A percentile compares a stretch with the other conserved stretches of the same genome.
Conservation (phyloP, 2,888 invertebrate species). For the Eupelmus urozonus region DNA sequence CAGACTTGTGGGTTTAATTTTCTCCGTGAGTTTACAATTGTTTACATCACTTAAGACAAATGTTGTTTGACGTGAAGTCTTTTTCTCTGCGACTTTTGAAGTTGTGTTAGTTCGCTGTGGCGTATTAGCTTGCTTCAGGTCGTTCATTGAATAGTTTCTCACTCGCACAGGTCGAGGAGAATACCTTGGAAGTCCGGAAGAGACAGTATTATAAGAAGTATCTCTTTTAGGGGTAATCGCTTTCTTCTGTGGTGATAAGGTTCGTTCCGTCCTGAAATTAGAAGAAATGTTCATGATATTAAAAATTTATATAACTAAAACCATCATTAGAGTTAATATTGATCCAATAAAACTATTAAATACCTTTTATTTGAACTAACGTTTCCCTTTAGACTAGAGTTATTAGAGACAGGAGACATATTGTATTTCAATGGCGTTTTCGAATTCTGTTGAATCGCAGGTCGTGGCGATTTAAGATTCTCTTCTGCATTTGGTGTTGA, state of each 20-base stretch:
- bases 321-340: background rate
- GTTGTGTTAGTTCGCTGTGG: background rate
- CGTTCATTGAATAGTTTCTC: slow-evolving; percentile 49
- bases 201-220: too few relatives aligned
- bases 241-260: slow-evolving; percentile 54
- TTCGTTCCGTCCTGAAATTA: slow-evolving; percentile 31
- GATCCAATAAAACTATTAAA: background rate
- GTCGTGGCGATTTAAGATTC: slow-evolving; percentile 31
- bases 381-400: slow-evolving; percentile 49
- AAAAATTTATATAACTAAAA: background rate
- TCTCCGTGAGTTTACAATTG: slow-evolving; percentile 64
- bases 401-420: slow-evolving; percentile 68
- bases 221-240: slow-evolving; percentile 39
- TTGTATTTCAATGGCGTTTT: slow-evolving; percentile 61
- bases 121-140: slow-evolving; percentile 44
- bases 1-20: slow-evolving; percentile 61
- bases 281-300: background rate
- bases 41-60: slow-evolving; percentile 68
- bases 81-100: slow-evolving; percentile 31
- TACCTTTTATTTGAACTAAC: slow-evolving; percentile 26
- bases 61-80: slow-evolving; percentile 12
- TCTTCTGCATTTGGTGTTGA: slow-evolving; percentile 70
- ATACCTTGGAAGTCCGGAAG: slow-evolving; percentile 47
- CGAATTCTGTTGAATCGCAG: slow-evolving; percentile 23
- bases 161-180: slow-evolving; percentile 51